Conservation (phyloP, 2,797 vertebrate species). For the Todus mexicanus region DNA sequence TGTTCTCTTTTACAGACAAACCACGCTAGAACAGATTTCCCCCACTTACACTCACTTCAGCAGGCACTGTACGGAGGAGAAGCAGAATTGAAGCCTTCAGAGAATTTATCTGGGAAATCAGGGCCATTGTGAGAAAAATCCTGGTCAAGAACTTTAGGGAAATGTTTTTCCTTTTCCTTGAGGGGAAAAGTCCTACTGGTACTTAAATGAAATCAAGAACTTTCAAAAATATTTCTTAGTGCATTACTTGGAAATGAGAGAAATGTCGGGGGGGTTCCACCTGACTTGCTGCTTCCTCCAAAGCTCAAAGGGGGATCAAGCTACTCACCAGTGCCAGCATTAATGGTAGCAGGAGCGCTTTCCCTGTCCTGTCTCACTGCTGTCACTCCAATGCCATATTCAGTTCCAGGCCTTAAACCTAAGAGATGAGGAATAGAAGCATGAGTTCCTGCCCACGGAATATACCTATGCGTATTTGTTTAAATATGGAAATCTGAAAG, state of each 20-base stretch:
- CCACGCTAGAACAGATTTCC: neutral
- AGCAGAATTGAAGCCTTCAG: neutral
- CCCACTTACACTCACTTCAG: neutral
- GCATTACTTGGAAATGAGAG: neutral
- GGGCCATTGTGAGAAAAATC: neutral
- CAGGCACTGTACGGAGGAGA: neutral
- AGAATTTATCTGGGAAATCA: neutral
- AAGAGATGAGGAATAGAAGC: neutral
- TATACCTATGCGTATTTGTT: neutral
- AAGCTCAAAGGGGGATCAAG: neutral
- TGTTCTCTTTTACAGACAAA: neutral
- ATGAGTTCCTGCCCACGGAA: neutral
- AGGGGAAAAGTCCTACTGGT: neutral
- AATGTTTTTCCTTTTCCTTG: neutral
- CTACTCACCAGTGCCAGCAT: conserved; percentile 89
- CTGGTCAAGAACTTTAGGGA: neutral
- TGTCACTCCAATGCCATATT: conserved; percentile 97
- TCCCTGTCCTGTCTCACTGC: conserved; percentile 90
- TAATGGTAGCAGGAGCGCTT: conserved; percentile 91
- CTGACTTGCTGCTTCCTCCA: neutral
- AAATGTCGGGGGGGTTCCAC: neutral
- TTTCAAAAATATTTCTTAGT: neutral
- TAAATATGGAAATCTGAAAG: neutral
- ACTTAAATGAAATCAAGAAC: neutral
- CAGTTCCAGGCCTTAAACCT: conserved; percentile 92